These are phyloP conservation scores for Corythaeola cristata DNA, from an alignment of 2,113 vertebrate species.

Conservation along the genomic window DNA sequence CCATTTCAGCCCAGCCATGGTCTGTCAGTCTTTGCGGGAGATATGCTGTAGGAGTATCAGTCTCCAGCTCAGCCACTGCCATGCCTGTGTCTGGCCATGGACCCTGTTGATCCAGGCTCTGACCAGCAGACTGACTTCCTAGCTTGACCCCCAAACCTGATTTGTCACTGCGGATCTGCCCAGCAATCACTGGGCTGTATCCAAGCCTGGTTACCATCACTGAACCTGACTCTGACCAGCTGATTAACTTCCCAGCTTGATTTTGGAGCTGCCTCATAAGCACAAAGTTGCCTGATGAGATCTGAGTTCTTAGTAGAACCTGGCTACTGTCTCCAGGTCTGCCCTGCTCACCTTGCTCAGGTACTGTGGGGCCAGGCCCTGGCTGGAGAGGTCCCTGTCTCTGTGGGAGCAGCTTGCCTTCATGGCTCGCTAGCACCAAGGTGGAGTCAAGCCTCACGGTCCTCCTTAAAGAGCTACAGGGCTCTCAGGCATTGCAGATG, in stretches of 20 bases:
- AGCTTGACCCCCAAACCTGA: not conserved
- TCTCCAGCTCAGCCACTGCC: not conserved
- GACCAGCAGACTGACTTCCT: not conserved
- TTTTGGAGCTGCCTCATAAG: not conserved
- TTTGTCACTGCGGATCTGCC: not conserved
- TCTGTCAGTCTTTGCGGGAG: not conserved
- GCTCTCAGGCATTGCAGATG: not conserved
- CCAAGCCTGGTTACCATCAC: not conserved
- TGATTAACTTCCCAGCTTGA: not conserved
- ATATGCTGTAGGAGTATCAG: not conserved
- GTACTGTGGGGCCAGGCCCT: not conserved
- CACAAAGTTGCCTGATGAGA: not conserved
- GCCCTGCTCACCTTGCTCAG: not conserved
- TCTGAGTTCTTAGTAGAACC: not conserved
- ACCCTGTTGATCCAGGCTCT: not conserved
- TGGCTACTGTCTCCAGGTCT: not conserved
- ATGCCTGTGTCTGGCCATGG: not conserved
- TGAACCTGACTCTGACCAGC: not conserved
- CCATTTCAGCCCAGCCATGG: not conserved
- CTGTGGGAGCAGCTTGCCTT: not conserved
- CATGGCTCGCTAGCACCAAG: rapidly evolving
- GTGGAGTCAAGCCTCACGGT: not conserved
- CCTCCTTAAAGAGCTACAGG: not conserved
- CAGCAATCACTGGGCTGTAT: not conserved
- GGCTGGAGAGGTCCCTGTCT: not conserved